Evolutionary conservation across 2,797 vertebrate genomes (phyloP).

Genomic region (Otolemur crassicaudatus): DNA sequence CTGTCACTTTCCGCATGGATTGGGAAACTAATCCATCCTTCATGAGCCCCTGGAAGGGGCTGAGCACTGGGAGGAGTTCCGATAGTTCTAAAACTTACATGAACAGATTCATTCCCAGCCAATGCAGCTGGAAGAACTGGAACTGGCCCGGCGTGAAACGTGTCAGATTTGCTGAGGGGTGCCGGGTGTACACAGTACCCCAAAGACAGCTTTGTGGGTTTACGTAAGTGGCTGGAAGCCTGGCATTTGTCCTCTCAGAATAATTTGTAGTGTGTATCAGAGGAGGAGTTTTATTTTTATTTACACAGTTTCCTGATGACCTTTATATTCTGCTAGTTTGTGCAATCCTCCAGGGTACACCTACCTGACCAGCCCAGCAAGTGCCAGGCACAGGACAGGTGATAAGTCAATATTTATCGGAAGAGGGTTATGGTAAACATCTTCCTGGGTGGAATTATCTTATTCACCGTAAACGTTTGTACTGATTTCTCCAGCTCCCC

Average conservation of each 20-base stretch:
- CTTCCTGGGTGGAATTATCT: background rate
- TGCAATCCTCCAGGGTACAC: accelerated
- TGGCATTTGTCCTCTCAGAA: background rate
- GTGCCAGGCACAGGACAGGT: accelerated
- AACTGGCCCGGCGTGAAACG: background rate
- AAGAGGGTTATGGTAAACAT: accelerated
- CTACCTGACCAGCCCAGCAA: accelerated
- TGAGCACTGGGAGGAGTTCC: background rate
- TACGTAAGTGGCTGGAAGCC: background rate
- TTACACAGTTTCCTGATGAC: background rate
- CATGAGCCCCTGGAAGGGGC: background rate
- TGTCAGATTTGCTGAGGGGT: accelerated
- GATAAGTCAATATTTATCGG: accelerated
- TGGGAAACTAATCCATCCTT: background rate
- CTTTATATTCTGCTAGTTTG: accelerated
- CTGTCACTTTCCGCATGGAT: too few relatives aligned
- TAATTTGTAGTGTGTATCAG: background rate
- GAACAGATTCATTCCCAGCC: background rate
- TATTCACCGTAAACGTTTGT: accelerated
- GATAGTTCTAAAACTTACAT: accelerated
- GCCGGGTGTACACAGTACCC: accelerated
- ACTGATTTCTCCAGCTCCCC: background rate
- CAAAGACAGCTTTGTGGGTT: background rate
- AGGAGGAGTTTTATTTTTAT: background rate
- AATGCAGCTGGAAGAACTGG: accelerated